Conservation (phyloP, 2,888 invertebrate genomes). For the Drosophila atripex region DNA sequence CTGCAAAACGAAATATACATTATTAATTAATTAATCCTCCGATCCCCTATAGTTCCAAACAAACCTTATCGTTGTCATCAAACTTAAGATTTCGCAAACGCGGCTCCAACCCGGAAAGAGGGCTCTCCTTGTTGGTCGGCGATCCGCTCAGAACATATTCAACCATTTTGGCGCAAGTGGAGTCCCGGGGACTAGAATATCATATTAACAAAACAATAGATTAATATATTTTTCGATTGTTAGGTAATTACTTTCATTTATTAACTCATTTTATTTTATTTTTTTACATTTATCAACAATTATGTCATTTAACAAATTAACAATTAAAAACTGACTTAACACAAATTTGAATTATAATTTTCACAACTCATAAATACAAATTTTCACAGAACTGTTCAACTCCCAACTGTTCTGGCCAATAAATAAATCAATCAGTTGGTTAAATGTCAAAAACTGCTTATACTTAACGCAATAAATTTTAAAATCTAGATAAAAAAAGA, state of each 20-base stretch:
- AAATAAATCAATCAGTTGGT: neutral
- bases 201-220: slow-evolving; percentile 16
- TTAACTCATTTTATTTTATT: too few species aligned
- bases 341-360: neutral
- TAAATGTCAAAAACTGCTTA: neutral
- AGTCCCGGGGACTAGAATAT: slow-evolving; percentile 91
- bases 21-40: neutral
- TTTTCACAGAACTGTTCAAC: neutral
- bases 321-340: neutral
- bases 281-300: neutral
- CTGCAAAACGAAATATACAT: slow-evolving; percentile 63
- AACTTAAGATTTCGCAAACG: slow-evolving; percentile 87
- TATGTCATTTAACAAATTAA: neutral
- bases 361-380: neutral
- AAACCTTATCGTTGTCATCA: slow-evolving; percentile 85
- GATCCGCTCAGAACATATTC: slow-evolving; percentile 98
- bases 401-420: neutral
- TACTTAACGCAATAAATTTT: neutral
- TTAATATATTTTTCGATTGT: neutral
- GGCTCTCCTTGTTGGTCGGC: slow-evolving; percentile 90
- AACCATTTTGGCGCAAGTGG: slow-evolving; percentile 98
- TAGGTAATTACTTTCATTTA: too few species aligned
- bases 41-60: slow-evolving; percentile 7
- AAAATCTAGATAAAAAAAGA: neutral
- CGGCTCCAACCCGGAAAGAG: slow-evolving; percentile 86